These are phyloP conservation scores for Lateolabrax maculatus DNA, from an alignment of 2,797 vertebrate species.

Conservation along the genomic window DNA sequence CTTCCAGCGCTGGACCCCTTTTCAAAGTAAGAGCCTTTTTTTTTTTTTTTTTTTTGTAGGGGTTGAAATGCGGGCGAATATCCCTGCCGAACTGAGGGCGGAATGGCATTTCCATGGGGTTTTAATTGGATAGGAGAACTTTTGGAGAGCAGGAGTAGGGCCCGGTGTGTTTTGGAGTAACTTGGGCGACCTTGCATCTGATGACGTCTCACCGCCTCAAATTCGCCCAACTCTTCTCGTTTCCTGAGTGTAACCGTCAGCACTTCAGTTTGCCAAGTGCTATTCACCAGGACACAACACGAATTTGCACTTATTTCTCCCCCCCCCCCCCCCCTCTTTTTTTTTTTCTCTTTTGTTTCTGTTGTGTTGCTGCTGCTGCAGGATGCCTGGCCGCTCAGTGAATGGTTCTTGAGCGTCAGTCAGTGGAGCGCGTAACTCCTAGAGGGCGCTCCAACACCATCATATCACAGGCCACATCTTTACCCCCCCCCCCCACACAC, in stretches of 20 bases:
- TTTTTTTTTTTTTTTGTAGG: constrained; percentile 39
- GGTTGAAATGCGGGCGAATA: constrained; percentile 7
- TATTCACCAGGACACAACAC: background rate
- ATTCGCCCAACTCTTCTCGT: background rate
- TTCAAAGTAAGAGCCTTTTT: constrained; percentile 91
- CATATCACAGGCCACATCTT: constrained; percentile 30
- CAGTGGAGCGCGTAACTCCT: constrained; percentile 27
- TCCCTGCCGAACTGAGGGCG: background rate
- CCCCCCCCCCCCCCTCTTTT: no score
- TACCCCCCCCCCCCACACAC: background rate
- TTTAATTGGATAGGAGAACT: constrained; percentile 7
- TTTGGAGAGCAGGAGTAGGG: background rate
- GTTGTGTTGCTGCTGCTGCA: no score
- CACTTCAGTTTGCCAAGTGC: rapidly evolving
- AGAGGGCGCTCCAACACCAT: constrained; percentile 95
- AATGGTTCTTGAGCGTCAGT: background rate
- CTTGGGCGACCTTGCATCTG: background rate
- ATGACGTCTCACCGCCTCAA: background rate
- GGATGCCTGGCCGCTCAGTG: background rate
- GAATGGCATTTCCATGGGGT: background rate
- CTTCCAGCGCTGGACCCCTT: constrained; percentile 67
- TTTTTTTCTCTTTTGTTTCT: no score
- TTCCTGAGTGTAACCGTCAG: background rate
- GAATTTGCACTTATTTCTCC: background rate
- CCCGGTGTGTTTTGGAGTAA: background rate